A percentile compares a stretch with the other conserved stretches of the same genome.
These are phyloP conservation scores for Arvicanthis niloticus DNA, from an alignment of 2,113 vertebrate genomes.

Conservation along the genomic window DNA sequence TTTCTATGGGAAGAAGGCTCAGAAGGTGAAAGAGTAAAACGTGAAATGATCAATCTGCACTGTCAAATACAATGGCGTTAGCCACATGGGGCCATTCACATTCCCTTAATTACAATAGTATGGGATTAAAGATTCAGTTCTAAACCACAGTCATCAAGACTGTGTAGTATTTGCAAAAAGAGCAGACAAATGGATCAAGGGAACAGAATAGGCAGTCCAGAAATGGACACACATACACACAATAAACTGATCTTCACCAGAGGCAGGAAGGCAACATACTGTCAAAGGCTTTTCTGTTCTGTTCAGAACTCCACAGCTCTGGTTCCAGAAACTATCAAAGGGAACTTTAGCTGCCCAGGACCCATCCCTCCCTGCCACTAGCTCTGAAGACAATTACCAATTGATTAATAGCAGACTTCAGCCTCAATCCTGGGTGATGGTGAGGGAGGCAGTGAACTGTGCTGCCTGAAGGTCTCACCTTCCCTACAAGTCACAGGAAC, in stretches of 20 bases:
- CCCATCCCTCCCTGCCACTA: background rate
- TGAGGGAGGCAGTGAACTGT: background rate
- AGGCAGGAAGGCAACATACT: background rate
- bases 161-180: background rate
- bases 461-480: background rate
- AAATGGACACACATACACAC: background rate
- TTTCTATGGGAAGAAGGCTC: background rate
- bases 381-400: background rate
- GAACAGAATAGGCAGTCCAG: background rate
- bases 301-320: background rate
- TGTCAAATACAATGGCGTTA: background rate
- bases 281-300: background rate
- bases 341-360: background rate
- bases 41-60: background rate
- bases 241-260: background rate
- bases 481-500: background rate
- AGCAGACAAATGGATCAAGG: background rate
- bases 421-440: background rate
- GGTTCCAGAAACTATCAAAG: background rate
- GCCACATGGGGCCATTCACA: background rate
- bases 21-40: conserved; percentile 21
- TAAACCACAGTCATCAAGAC: background rate
- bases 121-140: conserved; percentile 42
- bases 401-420: background rate
- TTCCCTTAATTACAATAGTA: background rate